Evolutionary conservation across 2,113 vertebrate species (phyloP).

Genomic region (Rana temporaria): DNA sequence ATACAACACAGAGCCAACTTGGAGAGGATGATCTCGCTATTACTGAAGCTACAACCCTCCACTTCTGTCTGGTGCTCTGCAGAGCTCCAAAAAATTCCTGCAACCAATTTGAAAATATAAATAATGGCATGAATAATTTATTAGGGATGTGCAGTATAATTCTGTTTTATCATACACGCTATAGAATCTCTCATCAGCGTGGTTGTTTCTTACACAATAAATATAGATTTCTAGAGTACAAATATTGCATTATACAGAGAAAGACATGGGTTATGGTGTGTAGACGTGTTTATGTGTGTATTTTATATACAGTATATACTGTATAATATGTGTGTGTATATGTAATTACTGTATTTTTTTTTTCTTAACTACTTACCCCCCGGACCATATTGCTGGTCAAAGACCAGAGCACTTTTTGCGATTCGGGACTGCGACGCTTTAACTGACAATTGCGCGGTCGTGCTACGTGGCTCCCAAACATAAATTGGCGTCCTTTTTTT

Average conservation of each 20-base stretch:
- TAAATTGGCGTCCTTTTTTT: too few relatives aligned
- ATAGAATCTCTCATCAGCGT: not conserved
- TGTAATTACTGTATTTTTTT: too few relatives aligned
- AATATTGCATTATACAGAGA: not conserved
- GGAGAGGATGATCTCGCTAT: not conserved
- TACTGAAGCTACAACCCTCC: not conserved
- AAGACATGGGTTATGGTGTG: not conserved
- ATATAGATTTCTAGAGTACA: not conserved
- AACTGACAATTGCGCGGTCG: too few relatives aligned
- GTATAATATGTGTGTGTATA: too few relatives aligned
- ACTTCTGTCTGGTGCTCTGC: not conserved
- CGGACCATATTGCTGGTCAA: too few relatives aligned
- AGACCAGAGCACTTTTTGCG: too few relatives aligned
- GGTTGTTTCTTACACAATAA: not conserved
- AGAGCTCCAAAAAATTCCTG: not conserved
- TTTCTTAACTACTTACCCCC: too few relatives aligned
- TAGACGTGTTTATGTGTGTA: too few relatives aligned
- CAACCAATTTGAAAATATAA: not conserved
- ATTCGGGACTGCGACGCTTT: too few relatives aligned
- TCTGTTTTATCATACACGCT: not conserved
- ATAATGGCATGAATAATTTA: conserved; percentile 14
- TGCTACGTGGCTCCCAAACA: too few relatives aligned
- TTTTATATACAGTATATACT: too few relatives aligned
- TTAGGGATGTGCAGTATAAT: not conserved
- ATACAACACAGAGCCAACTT: too few relatives aligned